Percentiles rank a stretch among this genome's conserved stretches.
Conservation (phyloP, 2,888 invertebrate species). For the Tinea pellionella region DNA sequence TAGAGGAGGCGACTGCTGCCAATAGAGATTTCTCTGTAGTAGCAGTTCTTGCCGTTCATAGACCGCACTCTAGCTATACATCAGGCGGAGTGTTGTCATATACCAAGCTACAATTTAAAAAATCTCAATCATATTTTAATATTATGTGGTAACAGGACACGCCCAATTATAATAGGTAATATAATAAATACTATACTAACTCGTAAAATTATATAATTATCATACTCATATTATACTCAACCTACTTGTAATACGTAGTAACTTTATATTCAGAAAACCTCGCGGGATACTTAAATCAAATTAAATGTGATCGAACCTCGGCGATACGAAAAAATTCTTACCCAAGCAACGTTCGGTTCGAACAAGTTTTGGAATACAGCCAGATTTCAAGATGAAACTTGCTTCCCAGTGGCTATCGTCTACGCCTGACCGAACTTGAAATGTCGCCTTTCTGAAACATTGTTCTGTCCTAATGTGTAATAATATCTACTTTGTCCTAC, state of each 20-base stretch:
- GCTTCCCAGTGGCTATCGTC: background rate
- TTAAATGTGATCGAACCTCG: slow-evolving; percentile 5
- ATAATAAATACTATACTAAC: too few species aligned
- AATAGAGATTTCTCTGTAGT: too few species aligned
- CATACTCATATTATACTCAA: too few species aligned
- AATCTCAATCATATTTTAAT: too few species aligned
- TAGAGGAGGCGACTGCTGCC: too few species aligned
- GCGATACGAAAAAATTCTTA: background rate
- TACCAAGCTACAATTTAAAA: too few species aligned
- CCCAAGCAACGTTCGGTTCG: background rate
- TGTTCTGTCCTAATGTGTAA: background rate
- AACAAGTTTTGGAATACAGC: slow-evolving; percentile 10
- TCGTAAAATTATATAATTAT: too few species aligned
- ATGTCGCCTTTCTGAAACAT: slow-evolving; percentile 5
- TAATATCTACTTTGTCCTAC: background rate
- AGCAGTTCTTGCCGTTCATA: too few species aligned
- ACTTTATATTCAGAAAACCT: background rate
- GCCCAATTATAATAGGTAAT: too few species aligned
- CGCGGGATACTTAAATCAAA: slow-evolving; percentile 2
- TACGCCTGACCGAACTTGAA: slow-evolving; percentile 7
- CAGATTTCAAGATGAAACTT: slow-evolving; percentile 4
- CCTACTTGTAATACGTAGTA: background rate
- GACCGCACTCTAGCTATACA: too few species aligned
- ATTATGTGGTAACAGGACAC: too few species aligned
- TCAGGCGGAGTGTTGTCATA: too few species aligned